Percentiles rank a stretch among this genome's conserved stretches.
Evolutionary conservation across 2,797 vertebrate species (phyloP).

Genomic region (Uromys caudimaculatus): DNA sequence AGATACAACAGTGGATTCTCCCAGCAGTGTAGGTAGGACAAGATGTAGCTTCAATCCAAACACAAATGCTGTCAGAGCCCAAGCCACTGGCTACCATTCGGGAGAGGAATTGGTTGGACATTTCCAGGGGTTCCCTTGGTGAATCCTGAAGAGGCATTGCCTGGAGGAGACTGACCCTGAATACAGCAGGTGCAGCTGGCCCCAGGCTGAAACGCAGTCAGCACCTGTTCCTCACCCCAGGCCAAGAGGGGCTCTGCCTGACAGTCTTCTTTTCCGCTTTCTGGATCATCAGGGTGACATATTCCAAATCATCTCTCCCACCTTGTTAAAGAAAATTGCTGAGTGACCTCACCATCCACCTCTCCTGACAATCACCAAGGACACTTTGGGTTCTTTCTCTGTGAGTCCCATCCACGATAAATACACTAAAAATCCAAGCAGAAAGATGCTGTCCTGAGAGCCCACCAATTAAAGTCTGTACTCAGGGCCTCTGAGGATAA

Average conservation of each 20-base stretch:
- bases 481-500: background rate
- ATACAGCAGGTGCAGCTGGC: slow-evolving; percentile 67
- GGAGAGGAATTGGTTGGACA: slow-evolving; percentile 60
- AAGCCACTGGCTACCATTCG: slow-evolving; percentile 13
- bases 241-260: slow-evolving; percentile 5
- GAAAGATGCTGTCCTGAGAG: background rate
- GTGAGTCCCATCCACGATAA: background rate
- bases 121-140: slow-evolving; percentile 62
- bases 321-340: background rate
- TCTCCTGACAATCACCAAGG: background rate
- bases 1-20: background rate
- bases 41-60: background rate
- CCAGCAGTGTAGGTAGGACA: background rate
- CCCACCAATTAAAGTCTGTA: background rate
- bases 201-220: slow-evolving; percentile 4
- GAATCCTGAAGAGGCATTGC: slow-evolving; percentile 40
- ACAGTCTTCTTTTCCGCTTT: background rate
- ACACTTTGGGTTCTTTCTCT: background rate
- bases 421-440: background rate
- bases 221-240: background rate
- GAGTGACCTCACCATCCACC: background rate
- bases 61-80: background rate
- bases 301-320: background rate
- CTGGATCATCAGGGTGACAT: background rate
- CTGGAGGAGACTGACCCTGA: slow-evolving; percentile 32